Conservation (phyloP, 2,888 invertebrate genomes). For the Lasioglossum calceatum region DNA sequence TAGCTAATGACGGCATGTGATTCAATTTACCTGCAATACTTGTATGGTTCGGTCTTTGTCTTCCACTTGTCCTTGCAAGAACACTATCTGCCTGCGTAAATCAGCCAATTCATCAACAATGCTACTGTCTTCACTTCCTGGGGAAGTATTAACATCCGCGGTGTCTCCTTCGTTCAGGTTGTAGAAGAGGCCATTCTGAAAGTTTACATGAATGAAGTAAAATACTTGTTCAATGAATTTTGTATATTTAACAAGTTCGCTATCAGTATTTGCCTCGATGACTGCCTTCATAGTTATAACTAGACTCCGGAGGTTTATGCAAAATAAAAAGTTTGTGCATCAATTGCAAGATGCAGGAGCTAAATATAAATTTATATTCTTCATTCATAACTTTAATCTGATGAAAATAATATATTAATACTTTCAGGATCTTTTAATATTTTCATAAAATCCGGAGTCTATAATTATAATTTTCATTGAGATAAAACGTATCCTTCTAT, state of each 20-base stretch:
- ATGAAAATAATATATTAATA: no score
- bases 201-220: neutral
- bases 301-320: no score
- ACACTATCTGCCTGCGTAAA: conserved; percentile 92
- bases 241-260: neutral
- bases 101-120: conserved; percentile 89
- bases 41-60: conserved; percentile 94
- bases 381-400: no score
- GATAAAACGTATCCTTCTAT: neutral
- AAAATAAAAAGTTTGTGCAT: no score
- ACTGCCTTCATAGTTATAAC: neutral
- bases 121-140: conserved; percentile 76
- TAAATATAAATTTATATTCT: no score
- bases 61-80: conserved; percentile 94
- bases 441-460: no score
- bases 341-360: no score
- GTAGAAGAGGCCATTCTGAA: conserved; percentile 89
- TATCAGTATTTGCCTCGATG: neutral
- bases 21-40: conserved; percentile 87
- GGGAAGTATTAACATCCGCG: conserved; percentile 85
- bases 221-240: neutral
- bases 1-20: neutral
- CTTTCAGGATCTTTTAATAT: no score
- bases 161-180: conserved; percentile 85
- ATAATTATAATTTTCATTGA: neutral